Conservation (phyloP, 2,888 invertebrate species). For the Dascillus cervinus region DNA sequence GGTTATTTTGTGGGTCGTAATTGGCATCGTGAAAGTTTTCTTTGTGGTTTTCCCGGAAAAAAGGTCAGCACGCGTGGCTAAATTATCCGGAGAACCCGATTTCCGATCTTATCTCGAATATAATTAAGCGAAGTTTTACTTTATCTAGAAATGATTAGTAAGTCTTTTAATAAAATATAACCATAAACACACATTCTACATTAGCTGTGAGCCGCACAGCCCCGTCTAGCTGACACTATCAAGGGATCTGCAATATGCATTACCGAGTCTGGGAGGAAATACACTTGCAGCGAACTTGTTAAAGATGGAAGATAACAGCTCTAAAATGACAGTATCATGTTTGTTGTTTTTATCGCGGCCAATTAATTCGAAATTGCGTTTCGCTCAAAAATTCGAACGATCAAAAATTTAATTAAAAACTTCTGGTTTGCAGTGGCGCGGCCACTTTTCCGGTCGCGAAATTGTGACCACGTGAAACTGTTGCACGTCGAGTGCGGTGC, state of each 20-base stretch:
- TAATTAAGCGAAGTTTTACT: conserved; percentile 25
- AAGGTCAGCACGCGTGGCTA: neutral
- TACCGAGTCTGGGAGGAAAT: conserved; percentile 35
- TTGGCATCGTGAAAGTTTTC: neutral
- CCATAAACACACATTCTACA: conserved; percentile 29
- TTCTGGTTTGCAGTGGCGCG: no score
- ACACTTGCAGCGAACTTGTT: conserved; percentile 34
- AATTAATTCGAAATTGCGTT: conserved; percentile 21
- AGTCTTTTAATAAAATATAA: conserved; percentile 27
- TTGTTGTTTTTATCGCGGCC: conserved; percentile 18
- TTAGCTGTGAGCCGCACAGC: conserved; percentile 22
- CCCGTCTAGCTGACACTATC: conserved; percentile 27
- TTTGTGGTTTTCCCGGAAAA: neutral
- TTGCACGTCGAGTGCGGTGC: no score
- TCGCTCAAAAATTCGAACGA: no score
- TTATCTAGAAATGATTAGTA: conserved; percentile 26
- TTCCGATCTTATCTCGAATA: conserved; percentile 13
- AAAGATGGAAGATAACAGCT: conserved; percentile 31
- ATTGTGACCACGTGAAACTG: no score
- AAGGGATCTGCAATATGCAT: conserved; percentile 27
- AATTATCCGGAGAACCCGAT: neutral
- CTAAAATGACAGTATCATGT: conserved; percentile 22
- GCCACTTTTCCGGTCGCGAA: no score
- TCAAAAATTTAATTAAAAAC: no score
- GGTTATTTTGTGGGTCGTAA: no score